Evolutionary conservation across 1,140 invertebrate species (phyloP).

Genomic region (Carcinoscorpius rotundicauda): DNA sequence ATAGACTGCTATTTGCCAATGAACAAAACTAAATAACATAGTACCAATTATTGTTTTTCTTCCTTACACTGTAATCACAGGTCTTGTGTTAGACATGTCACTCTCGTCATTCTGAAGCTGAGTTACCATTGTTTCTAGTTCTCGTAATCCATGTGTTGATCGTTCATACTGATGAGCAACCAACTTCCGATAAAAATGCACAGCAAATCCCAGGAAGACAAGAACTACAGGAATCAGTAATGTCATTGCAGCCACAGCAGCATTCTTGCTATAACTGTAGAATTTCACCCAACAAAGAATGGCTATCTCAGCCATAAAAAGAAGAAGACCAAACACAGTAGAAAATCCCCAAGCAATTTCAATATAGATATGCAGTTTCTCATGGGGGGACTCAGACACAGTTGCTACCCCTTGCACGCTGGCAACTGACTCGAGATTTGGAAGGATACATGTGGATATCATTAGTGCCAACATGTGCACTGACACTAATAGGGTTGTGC

Average conservation of each 20-base stretch:
- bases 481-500: constrained; percentile 88
- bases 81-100: too few relatives aligned
- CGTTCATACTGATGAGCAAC: constrained; percentile 83
- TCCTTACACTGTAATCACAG: too few relatives aligned
- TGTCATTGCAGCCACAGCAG: constrained; percentile 38
- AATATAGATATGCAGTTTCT: constrained; percentile 54
- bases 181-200: constrained; percentile 85
- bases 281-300: constrained; percentile 70
- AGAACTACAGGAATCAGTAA: constrained; percentile 81
- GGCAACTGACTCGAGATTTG: constrained; percentile 41
- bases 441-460: constrained; percentile 98
- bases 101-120: constrained; percentile 28
- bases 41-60: too few relatives aligned
- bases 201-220: constrained; percentile 79
- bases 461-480: constrained; percentile 97
- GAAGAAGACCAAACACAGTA: constrained; percentile 77
- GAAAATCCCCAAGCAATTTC: constrained; percentile 96
- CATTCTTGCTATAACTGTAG: constrained; percentile 16
- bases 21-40: too few relatives aligned
- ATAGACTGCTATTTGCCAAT: too few relatives aligned
- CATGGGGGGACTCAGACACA: constrained; percentile 37
- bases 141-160: constrained; percentile 62
- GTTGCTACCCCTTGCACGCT: constrained; percentile 33
- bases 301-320: constrained; percentile 89
- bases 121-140: constrained; percentile 68